Conservation (phyloP, 2,797 vertebrate species). For the Furcifer pardalis region DNA sequence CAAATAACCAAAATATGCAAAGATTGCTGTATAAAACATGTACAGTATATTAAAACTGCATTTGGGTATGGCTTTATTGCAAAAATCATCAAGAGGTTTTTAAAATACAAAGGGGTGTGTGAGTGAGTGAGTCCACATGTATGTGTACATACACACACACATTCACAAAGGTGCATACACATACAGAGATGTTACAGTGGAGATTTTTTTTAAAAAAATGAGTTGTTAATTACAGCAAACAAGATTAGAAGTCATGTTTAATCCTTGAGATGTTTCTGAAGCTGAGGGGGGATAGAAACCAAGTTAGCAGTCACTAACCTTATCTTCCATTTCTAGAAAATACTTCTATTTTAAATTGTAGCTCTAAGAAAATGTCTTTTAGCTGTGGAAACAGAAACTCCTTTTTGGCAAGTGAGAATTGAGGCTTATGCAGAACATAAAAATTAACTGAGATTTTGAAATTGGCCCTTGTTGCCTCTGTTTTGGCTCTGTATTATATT, state of each 20-base stretch:
- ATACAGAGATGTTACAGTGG: slow-evolving; percentile 38
- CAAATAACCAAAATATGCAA: neutral
- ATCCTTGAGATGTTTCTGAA: slow-evolving; percentile 61
- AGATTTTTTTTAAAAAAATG: slow-evolving; percentile 51
- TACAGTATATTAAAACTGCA: neutral
- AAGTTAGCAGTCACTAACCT: slow-evolving; percentile 61
- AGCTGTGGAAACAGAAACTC: slow-evolving; percentile 25
- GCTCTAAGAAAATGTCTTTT: slow-evolving; percentile 39
- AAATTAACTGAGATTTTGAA: neutral
- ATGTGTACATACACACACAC: too few species aligned
- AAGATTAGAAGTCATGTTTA: slow-evolving; percentile 70
- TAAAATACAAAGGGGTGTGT: slow-evolving; percentile 8
- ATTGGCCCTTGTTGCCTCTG: neutral
- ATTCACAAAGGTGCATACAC: slow-evolving; percentile 22
- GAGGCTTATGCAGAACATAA: neutral
- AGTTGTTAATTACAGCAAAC: slow-evolving; percentile 67
- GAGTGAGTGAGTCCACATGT: neutral
- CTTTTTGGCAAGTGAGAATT: slow-evolving; percentile 7
- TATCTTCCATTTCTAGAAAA: slow-evolving; percentile 63
- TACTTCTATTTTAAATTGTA: slow-evolving; percentile 58
- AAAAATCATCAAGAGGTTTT: neutral
- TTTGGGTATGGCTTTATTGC: neutral
- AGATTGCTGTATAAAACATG: neutral
- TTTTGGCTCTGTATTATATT: neutral
- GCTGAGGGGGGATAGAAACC: slow-evolving; percentile 48